These are phyloP conservation scores for Chelon auratus DNA, from an alignment of 2,797 vertebrate species.

Conservation along the genomic window DNA sequence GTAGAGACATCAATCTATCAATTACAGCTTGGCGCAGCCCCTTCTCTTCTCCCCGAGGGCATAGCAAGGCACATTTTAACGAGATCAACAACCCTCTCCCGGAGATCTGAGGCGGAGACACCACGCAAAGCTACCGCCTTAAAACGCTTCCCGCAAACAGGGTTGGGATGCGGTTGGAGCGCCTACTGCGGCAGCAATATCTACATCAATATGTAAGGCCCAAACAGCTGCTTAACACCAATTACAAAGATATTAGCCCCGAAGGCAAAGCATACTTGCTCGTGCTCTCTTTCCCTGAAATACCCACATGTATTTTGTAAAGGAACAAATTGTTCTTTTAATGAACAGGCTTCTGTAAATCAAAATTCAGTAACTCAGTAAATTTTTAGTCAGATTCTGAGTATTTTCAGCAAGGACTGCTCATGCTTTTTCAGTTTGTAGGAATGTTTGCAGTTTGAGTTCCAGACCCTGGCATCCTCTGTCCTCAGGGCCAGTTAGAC, in stretches of 20 bases:
- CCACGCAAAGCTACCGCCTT: conserved; percentile 14
- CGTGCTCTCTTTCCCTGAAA: conserved; percentile 19
- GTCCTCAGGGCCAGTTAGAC: conserved; percentile 12
- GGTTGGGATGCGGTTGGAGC: conserved; percentile 1
- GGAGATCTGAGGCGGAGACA: conserved; percentile 38
- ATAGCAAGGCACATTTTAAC: conserved; percentile 45
- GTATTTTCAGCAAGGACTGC: conserved; percentile 25
- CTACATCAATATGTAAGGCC: conserved; percentile 53
- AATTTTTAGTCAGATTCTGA: conserved; percentile 30
- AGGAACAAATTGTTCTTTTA: conserved; percentile 47
- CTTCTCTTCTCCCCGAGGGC: conserved; percentile 29
- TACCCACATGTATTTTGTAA: conserved; percentile 18
- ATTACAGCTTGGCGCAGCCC: conserved; percentile 49
- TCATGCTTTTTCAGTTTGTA: conserved; percentile 2
- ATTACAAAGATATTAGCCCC: conserved; percentile 58
- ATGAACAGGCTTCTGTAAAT: conserved; percentile 37
- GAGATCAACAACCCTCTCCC: conserved; percentile 28
- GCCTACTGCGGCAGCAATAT: conserved; percentile 9
- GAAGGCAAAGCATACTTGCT: conserved; percentile 35
- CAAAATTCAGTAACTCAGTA: conserved; percentile 33
- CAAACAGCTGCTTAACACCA: conserved; percentile 61
- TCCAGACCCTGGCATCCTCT: conserved; percentile 20
- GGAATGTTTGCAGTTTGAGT: neutral
- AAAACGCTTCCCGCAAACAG: conserved; percentile 6
- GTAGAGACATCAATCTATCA: conserved; percentile 67